phyloP scores from a whole-genome alignment of 2,888 invertebrate genomes.

The Drosophila paranaensis region DNA sequence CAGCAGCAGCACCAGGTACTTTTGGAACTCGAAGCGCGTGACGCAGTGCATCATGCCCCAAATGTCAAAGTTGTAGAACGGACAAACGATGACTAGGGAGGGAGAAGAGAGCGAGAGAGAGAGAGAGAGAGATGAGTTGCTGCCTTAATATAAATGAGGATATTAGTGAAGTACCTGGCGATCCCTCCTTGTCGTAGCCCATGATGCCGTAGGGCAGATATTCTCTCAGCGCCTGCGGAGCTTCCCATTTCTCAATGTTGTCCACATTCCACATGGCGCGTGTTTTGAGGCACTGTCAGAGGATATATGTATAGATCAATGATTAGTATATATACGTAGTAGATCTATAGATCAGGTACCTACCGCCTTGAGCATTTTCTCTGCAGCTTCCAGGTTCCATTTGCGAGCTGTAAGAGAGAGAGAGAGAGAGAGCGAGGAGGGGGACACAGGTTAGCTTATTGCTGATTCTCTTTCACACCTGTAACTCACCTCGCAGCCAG shows the following conservation, averaged over 20 bases:
- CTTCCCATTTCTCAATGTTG: conserved; percentile 88
- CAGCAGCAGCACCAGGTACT: conserved; percentile 88
- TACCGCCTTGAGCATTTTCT: conserved; percentile 95
- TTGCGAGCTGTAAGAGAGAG: conserved; percentile 88
- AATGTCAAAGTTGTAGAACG: conserved; percentile 92
- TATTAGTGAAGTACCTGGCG: conserved; percentile 86
- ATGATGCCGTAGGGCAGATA: conserved; percentile 92
- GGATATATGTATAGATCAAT: neutral
- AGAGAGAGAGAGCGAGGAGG: neutral
- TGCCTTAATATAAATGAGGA: too few relatives aligned
- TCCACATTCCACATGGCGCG: conserved; percentile 89
- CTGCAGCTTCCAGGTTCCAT: conserved; percentile 94
- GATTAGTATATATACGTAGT: neutral
- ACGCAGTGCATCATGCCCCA: conserved; percentile 92
- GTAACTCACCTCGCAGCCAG: conserved; percentile 91
- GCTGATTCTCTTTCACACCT: neutral
- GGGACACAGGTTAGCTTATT: neutral
- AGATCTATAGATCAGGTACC: conserved; percentile 78
- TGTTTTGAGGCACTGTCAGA: conserved; percentile 77
- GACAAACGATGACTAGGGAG: conserved; percentile 89
- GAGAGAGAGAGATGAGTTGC: neutral
- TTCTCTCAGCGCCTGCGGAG: conserved; percentile 89
- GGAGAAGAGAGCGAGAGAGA: neutral
- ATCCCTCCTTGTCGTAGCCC: conserved; percentile 94
- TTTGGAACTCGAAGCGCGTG: conserved; percentile 90